Conservation (phyloP, 2,797 vertebrate genomes). For the Platyrinchus mystaceus region DNA sequence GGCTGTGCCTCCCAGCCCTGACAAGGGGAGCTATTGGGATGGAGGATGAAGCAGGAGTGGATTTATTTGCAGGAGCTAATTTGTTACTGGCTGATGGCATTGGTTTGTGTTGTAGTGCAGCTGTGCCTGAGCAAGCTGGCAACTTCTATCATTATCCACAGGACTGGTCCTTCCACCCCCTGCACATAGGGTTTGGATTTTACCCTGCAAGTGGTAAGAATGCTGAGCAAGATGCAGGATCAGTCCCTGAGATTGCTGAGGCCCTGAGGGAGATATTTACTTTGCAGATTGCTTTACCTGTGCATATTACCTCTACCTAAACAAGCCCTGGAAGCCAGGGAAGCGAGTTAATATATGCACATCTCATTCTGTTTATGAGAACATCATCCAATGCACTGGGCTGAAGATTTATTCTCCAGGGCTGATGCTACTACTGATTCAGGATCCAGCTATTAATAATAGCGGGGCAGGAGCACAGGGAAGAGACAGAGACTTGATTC, state of each 20-base stretch:
- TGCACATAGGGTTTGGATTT: background rate
- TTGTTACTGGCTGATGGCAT: background rate
- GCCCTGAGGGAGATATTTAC: background rate
- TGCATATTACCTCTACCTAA: background rate
- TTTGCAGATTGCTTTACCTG: background rate
- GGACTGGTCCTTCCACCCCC: background rate
- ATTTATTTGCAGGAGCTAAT: background rate
- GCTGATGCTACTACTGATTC: background rate
- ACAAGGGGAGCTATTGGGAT: background rate
- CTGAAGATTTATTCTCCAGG: background rate
- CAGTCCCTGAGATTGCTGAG: fast-evolving
- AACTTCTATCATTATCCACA: background rate
- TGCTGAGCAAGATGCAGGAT: background rate
- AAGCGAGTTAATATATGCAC: background rate
- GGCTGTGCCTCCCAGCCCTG: background rate
- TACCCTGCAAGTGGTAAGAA: background rate
- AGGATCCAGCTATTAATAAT: background rate
- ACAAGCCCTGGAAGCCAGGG: background rate
- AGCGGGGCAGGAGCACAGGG: background rate
- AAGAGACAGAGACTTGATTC: background rate
- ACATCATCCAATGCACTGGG: background rate
- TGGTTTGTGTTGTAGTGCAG: background rate
- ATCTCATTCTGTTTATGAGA: background rate
- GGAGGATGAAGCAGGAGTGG: background rate
- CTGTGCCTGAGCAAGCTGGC: background rate